A percentile compares a stretch with the other conserved stretches of the same genome.
These are phyloP conservation scores for Pimpla rufipes DNA, from an alignment of 2,888 invertebrate genomes.

Conservation along the genomic window DNA sequence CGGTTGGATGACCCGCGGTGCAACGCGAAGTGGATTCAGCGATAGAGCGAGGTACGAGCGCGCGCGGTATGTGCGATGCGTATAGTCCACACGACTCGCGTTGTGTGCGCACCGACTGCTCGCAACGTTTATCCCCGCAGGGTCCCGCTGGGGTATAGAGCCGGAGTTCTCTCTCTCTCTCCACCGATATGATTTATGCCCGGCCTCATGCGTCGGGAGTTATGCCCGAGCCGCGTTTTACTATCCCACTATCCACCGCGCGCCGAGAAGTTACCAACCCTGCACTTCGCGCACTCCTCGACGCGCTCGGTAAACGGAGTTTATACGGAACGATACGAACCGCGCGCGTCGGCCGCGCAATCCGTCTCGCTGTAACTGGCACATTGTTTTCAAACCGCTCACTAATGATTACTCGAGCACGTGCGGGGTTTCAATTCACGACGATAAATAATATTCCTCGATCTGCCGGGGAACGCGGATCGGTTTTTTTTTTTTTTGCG, in stretches of 20 bases:
- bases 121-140: conserved; percentile 59
- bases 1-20: conserved; percentile 50
- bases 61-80: conserved; percentile 16
- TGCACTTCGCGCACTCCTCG: conserved; percentile 44
- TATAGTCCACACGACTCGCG: conserved; percentile 1
- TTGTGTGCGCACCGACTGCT: conserved; percentile 39
- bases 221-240: conserved; percentile 68
- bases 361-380: conserved; percentile 61
- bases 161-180: conserved; percentile 36
- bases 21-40: conserved; percentile 43
- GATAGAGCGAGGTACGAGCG: conserved; percentile 48
- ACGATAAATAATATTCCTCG: neutral
- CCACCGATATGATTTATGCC: conserved; percentile 74
- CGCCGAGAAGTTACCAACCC: conserved; percentile 8
- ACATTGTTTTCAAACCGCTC: conserved; percentile 60
- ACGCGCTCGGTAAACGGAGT: conserved; percentile 43
- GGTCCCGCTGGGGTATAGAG: conserved; percentile 41
- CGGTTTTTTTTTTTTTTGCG: neutral
- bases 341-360: conserved; percentile 49
- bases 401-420: conserved; percentile 30
- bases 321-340: conserved; percentile 36
- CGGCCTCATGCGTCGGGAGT: conserved; percentile 70
- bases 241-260: conserved; percentile 59
- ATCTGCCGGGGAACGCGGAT: neutral
- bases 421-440: conserved; percentile 24